Conservation (phyloP, 2,888 invertebrate genomes). For the Andrena camellia region DNA sequence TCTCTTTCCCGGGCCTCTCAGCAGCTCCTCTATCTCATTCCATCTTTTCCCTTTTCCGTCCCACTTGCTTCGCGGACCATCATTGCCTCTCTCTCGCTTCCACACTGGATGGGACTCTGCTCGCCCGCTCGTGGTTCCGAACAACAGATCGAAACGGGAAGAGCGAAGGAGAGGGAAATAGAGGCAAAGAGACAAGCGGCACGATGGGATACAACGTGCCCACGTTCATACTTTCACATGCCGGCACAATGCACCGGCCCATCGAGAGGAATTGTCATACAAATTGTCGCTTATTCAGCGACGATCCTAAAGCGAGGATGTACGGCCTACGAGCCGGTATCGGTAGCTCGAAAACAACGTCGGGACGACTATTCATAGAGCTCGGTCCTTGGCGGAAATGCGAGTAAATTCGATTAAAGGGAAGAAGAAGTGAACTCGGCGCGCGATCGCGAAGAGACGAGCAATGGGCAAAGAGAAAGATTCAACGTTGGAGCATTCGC, state of each 20-base stretch:
- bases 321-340: slow-evolving; percentile 42
- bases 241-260: slow-evolving; percentile 75
- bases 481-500: no score
- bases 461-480: neutral
- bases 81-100: slow-evolving; percentile 25
- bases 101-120: slow-evolving; percentile 29
- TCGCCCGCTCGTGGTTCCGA: slow-evolving; percentile 55
- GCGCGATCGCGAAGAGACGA: neutral
- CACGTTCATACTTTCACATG: slow-evolving; percentile 73
- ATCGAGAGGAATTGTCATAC: slow-evolving; percentile 79
- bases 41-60: neutral
- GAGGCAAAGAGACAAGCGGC: slow-evolving; percentile 44
- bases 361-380: slow-evolving; percentile 22
- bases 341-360: slow-evolving; percentile 53
- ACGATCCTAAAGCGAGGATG: slow-evolving; percentile 64
- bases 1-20: slow-evolving; percentile 20
- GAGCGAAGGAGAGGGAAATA: slow-evolving; percentile 20
- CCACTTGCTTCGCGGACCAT: slow-evolving; percentile 16
- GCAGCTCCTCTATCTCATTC: slow-evolving; percentile 22
- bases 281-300: slow-evolving; percentile 81
- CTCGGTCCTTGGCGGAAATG: neutral
- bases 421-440: neutral
- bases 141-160: slow-evolving; percentile 42
- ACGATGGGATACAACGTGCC: slow-evolving; percentile 67
- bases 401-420: slow-evolving; percentile 6